Base-by-base conservation (phyloP, 2,888 invertebrate species). In the Tetranychus truncatus region DNA sequence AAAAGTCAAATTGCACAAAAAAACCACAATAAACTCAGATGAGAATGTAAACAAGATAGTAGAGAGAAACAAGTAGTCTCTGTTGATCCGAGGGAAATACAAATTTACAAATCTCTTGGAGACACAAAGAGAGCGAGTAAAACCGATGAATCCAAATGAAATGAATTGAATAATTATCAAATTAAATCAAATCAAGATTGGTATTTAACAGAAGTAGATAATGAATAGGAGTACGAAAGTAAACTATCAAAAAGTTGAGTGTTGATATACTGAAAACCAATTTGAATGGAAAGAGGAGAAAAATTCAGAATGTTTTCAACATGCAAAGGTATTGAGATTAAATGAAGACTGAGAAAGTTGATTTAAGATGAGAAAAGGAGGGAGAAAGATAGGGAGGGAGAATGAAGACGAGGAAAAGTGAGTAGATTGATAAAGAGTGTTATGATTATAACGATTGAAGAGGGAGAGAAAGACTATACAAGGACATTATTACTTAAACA, bases 311-410 rank as follows among this genome's bases (percentile, higher is more conserved):
- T 20, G 34, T 6, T 20, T 24, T 69, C 11, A 11, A 24, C 20
- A 20, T 18, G 6, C 15, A 1, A 20, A 69, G 34, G 20, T 20
- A 69, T 20, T 24, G 69, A n/a, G 69, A 69, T 11, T 11, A 21
- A 69, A 24, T 20, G 34, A 21, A 67, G 6, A 67, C 18, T 21
- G 67, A 67, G n/a, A 67, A 24, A 72, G 15, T 21, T 8, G 24
- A n/a, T n/a, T 18, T n/a, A 24, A 72, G 72, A 72, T n/a, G 44
- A 72, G 45, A 45, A 72, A 15, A 72, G 72, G 20, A 46, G 72
- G 15, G 44, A 72, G 45, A 46, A 44, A 34, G 71, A 24, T 1
- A 44, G 46, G 9, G 45, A 72, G 72, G 24, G 72, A 72, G 72
- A 45, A 9, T 6, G 72, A 24, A 9, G 44, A 24, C n/a, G 72